Evolutionary conservation across 2,888 invertebrate genomes (phyloP).

Genomic region (Magallana nippona): DNA sequence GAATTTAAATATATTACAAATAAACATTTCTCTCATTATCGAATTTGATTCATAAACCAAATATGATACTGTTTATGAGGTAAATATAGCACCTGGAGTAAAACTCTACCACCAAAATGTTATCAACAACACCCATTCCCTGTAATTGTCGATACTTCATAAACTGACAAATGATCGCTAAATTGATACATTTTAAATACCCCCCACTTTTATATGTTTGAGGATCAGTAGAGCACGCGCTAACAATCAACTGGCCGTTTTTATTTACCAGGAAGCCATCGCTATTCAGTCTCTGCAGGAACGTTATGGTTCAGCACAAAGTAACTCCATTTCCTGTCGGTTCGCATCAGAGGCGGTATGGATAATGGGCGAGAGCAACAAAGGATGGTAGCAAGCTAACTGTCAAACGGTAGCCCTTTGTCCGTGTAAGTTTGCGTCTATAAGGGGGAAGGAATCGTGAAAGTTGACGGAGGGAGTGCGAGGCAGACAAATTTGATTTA

Average conservation of each 20-base stretch:
- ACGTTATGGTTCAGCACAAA: slow-evolving; percentile 46
- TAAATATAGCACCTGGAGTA: background rate
- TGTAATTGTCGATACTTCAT: background rate
- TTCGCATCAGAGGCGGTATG: slow-evolving; percentile 29
- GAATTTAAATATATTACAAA: too few relatives aligned
- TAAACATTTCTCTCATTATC: background rate
- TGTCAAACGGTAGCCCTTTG: slow-evolving; percentile 14
- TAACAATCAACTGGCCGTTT: background rate
- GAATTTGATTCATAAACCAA: background rate
- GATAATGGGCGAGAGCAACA: slow-evolving; percentile 13
- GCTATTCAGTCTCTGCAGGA: slow-evolving; percentile 9
- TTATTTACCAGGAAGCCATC: slow-evolving; percentile 7
- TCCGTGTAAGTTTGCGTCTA: slow-evolving; percentile 14
- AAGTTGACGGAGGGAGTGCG: background rate
- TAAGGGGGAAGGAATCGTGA: slow-evolving; percentile 1
- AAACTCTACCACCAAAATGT: background rate
- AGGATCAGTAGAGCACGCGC: background rate
- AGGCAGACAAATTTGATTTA: slow-evolving; percentile 38
- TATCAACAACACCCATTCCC: background rate
- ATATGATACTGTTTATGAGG: background rate
- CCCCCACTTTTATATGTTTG: background rate
- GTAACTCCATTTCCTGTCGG: slow-evolving; percentile 49
- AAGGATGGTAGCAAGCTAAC: slow-evolving; percentile 12
- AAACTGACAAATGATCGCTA: slow-evolving; percentile 4
- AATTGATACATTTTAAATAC: background rate